A percentile compares a stretch with the other conserved stretches of the same genome.
Evolutionary conservation across 2,888 invertebrate species (phyloP).

Genomic region (Drosophila anomelani): DNA sequence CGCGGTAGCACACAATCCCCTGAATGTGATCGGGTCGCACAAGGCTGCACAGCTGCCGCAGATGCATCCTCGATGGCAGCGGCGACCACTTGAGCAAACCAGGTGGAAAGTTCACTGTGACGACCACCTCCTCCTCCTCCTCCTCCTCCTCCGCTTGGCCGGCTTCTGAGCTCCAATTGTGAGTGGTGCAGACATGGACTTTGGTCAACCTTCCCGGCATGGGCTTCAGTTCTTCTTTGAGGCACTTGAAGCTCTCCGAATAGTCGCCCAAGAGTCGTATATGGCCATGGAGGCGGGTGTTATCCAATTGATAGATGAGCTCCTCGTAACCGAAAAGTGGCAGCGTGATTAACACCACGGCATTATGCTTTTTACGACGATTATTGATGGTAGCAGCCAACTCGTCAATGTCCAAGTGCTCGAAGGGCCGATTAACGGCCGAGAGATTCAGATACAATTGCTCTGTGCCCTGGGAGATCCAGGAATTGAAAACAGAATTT

Average conservation of each 20-base stretch:
- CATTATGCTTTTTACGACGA: neutral
- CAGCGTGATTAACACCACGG: conserved; percentile 22
- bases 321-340: conserved; percentile 63
- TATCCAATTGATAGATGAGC: conserved; percentile 38
- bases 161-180: neutral
- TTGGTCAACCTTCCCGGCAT: conserved; percentile 25
- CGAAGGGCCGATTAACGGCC: conserved; percentile 30
- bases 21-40: conserved; percentile 56
- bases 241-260: conserved; percentile 24
- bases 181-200: conserved; percentile 4
- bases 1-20: conserved; percentile 52
- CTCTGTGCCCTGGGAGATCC: conserved; percentile 61
- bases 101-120: neutral
- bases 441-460: conserved; percentile 55
- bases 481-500: conserved; percentile 44
- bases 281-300: conserved; percentile 50
- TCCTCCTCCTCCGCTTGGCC: too few relatives aligned
- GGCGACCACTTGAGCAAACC: conserved; percentile 55
- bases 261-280: conserved; percentile 37
- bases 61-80: conserved; percentile 56
- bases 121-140: neutral
- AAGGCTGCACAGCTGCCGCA: conserved; percentile 61
- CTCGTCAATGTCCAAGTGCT: conserved; percentile 46
- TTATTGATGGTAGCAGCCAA: conserved; percentile 30
- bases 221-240: conserved; percentile 22